Base-by-base conservation (phyloP, 2,888 invertebrate species). In the Pedicia rivosa region DNA sequence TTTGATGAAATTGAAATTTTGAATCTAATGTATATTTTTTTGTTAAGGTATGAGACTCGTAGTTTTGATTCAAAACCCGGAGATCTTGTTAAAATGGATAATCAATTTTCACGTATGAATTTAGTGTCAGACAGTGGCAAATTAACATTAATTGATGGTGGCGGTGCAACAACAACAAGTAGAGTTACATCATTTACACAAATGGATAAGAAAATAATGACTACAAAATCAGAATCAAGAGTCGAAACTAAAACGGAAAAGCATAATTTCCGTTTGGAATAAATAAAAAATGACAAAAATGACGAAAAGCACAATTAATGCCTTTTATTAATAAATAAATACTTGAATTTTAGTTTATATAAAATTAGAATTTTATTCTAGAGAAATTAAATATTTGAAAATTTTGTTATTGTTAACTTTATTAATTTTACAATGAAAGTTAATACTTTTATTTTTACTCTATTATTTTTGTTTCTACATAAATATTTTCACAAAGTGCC, bases 201-300 rank as follows among this genome's bases (percentile, higher is more conserved):
- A 44, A 50, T 59, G 53, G 60, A 60, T 46, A 55, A 61, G 36
- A 56, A 60, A 51, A 57, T 57, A 32, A 56, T 55, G 37, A 58
- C 59, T 15, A 52, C 57, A 37, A 59, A 57, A 26, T 58, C 59
- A 30, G 61, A 60, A 44, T 56, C 59, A 29, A 50, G 55, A 24
- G 52, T 56, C 22, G 61, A 60, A 40, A 58, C 56, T 43, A 60
- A 61, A 48, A 57, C 56, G 39, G 56, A 60, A 43, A 54, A 57
- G 44, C 60, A 57, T 36, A 60, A 56, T 50, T 62, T 57, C 54
- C 59, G 59, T 41, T 47, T 62, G 50, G 60, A 62, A 42, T 57
- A 52, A 42, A 36, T 25, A 19, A 34, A 30, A n/a, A n/a, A n/a
- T n/a, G n/a, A n/a, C n/a, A n/a, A n/a, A n/a, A n/a, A n/a, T n/a